Percentiles rank a stretch among this genome's conserved stretches.
These are phyloP conservation scores for Heliothis subflexa DNA, from an alignment of 1,140 invertebrate genomes.

Conservation along the genomic window DNA sequence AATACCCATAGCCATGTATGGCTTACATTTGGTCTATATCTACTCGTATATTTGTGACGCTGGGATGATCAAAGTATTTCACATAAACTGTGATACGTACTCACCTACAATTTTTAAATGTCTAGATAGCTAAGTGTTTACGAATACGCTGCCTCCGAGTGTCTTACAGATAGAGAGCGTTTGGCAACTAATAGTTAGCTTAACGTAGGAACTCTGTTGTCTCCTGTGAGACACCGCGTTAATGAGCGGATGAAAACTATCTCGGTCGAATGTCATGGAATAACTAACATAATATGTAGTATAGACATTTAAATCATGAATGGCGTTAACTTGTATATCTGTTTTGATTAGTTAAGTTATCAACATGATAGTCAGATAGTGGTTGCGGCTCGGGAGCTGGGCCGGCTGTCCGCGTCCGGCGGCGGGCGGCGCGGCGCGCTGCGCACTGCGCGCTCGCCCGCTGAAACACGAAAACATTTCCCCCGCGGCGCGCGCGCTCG, in stretches of 20 bases:
- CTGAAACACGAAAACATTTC: conserved; percentile 49
- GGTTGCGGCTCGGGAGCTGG: conserved; percentile 8
- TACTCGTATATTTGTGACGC: no score
- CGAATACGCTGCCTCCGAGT: no score
- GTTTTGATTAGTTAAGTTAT: conserved; percentile 41
- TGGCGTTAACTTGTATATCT: conserved; percentile 39
- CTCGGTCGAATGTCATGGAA: conserved; percentile 29
- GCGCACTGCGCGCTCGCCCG: conserved; percentile 17
- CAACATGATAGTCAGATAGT: conserved; percentile 41
- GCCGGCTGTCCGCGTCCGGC: conserved; percentile 2
- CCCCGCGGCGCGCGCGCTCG: conserved; percentile 37
- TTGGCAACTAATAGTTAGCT: no score
- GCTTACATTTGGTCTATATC: no score
- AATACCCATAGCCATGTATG: no score
- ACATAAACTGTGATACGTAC: no score
- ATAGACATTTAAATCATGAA: conserved; percentile 20
- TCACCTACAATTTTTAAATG: no score
- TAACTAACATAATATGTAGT: conserved; percentile 1
- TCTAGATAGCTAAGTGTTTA: no score
- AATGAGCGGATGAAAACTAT: conserved; percentile 8
- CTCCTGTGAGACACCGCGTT: no score
- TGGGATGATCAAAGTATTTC: no score
- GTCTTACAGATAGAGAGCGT: no score
- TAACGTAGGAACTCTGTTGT: no score
- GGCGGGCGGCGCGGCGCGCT: conserved; percentile 18